Evolutionary conservation across 2,888 invertebrate genomes (phyloP), one percentile per base, ranked within the genome.

Genomic region (Nemotelus nigrinus): DNA sequence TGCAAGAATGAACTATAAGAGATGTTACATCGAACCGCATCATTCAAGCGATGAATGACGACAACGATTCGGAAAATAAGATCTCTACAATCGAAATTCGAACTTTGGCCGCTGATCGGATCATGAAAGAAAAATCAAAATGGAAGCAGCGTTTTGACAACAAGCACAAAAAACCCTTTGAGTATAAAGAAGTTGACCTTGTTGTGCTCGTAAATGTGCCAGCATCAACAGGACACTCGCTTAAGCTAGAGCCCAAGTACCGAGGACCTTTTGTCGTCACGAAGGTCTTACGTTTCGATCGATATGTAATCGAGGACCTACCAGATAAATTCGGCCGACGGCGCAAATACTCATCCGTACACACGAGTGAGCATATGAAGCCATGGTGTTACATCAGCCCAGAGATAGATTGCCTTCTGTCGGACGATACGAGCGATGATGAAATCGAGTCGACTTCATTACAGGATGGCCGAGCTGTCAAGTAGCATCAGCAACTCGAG

Each of bases 281-380:
- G 5, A 74, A 80, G 72, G 79, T 71, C 1, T 74, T 82, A 25
- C 60, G 76, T 6, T 79, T 80, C 48, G 82, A 83, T 60, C 75
- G 82, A 3, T 82, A 83, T 50, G 64, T 81, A 1, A n/a, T 83
- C 41, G 77, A 78, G 76, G 82, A 83, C 65, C 57, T 83, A 10
- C 78, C 79, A 2, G 80, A 78, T 3, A 76, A 80, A 0, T 64
- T 77, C 44, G 63, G 81, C 63, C 81, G 76, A 0, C 80, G 79
- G 57, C 76, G 81, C 5, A 78, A 80, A 43, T 82, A 81, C 70
- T 71, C 67, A n/a, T 82, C 81, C 1, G 78, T 80, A 3, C 81
- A 79, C 60, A 70, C 80, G 43, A 78, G 79, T 3, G 80, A 82
- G 63, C 79, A 79, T 8, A 55, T 82, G 43, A 81, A 82, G 58